A percentile compares a stretch with the other conserved stretches of the same genome.
Evolutionary conservation across 2,888 invertebrate species (phyloP).

Genomic region (Ochropleura plecta): DNA sequence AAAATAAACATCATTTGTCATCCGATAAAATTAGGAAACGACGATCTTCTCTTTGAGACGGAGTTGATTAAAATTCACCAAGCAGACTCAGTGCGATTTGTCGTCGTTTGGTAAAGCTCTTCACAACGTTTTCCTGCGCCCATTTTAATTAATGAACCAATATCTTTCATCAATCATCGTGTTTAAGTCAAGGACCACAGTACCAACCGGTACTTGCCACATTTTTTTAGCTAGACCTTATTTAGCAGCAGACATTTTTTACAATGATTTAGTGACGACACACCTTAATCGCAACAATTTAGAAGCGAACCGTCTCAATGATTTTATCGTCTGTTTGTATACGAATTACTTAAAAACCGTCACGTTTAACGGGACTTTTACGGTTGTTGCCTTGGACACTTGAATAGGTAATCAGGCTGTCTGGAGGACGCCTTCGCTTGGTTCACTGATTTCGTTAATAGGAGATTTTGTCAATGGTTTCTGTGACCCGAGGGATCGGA

Average conservation of each 20-base stretch:
- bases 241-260: background rate
- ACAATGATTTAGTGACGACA: conserved; percentile 1
- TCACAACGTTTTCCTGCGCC: background rate
- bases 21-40: background rate
- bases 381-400: conserved; percentile 20
- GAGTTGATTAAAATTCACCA: background rate
- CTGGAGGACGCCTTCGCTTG: conserved; percentile 23
- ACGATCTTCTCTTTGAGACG: background rate
- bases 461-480: conserved; percentile 27
- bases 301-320: conserved; percentile 17
- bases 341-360: conserved; percentile 35
- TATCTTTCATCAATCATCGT: background rate
- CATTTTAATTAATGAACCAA: background rate
- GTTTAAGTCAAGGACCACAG: conserved; percentile 1
- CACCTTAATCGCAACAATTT: conserved; percentile 23
- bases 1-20: too few species aligned
- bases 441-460: conserved; percentile 40
- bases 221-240: background rate
- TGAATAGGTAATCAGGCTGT: conserved; percentile 27
- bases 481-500: background rate
- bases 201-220: background rate
- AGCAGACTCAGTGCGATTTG: background rate
- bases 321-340: conserved; percentile 22
- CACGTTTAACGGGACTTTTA: conserved; percentile 32
- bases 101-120: background rate